Percentiles rank a stretch among this genome's conserved stretches.
These are phyloP conservation scores for Macrotis lagotis DNA, from an alignment of 2,113 vertebrate genomes.

Conservation along the genomic window DNA sequence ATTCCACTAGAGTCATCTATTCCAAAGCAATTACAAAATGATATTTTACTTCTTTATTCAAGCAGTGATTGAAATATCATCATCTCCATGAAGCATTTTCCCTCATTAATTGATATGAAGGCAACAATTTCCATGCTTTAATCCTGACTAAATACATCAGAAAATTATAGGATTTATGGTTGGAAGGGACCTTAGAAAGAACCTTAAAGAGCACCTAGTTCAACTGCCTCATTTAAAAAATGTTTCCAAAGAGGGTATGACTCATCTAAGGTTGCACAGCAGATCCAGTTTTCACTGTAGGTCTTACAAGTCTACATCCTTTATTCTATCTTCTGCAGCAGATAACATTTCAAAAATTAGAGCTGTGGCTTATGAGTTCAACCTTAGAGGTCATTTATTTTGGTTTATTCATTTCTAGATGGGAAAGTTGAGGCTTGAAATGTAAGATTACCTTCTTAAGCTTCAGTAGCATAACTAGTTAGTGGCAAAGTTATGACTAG, in stretches of 20 bases:
- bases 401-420: background rate
- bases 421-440: background rate
- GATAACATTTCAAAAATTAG: background rate
- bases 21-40: background rate
- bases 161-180: background rate
- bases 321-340: background rate
- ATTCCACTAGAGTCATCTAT: background rate
- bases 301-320: background rate
- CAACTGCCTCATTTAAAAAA: background rate
- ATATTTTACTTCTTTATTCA: background rate
- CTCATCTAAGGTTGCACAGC: background rate
- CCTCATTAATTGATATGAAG: background rate
- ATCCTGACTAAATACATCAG: background rate
- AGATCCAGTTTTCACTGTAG: background rate
- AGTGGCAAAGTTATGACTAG: background rate
- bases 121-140: background rate
- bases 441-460: background rate
- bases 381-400: background rate
- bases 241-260: background rate
- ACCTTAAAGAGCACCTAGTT: background rate
- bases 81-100: background rate
- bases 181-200: background rate
- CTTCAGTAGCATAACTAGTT: background rate
- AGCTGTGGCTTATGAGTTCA: background rate
- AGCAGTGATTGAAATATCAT: background rate